Percentiles rank a stretch among this genome's conserved stretches.
phyloP scores from a whole-genome alignment of 92 coral and sea anemone species.

The Epizoanthus ramosus region DNA sequence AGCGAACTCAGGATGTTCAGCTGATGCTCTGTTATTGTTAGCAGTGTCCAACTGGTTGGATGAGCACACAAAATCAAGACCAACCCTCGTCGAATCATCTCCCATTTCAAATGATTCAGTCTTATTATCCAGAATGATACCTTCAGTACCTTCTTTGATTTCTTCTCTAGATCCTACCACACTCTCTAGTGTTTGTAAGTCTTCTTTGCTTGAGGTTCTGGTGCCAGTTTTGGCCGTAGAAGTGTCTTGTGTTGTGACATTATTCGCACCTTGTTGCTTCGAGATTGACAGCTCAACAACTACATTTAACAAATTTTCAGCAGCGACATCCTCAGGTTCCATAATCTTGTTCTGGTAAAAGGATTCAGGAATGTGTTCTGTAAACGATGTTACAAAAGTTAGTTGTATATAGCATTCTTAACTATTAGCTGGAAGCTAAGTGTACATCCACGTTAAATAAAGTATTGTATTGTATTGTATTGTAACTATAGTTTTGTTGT shows the following conservation, averaged over 20 bases:
- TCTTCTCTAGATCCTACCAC: conserved; percentile 2
- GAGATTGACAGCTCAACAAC: conserved; percentile 21
- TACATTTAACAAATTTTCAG: neutral
- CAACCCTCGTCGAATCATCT: neutral
- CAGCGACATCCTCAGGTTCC: conserved; percentile 14
- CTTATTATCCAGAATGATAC: neutral
- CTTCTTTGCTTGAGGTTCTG: neutral
- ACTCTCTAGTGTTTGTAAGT: neutral
- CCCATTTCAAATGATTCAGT: neutral
- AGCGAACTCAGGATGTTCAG: neutral
- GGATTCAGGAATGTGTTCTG: conserved; percentile 42
- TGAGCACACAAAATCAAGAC: neutral
- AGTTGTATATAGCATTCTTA: too few species aligned
- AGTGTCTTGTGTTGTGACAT: neutral
- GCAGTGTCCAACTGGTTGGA: neutral
- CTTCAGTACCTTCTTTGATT: neutral
- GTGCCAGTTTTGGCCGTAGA: neutral
- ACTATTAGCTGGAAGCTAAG: too few species aligned
- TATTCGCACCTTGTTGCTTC: neutral
- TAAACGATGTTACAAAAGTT: neutral
- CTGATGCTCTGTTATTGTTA: neutral
- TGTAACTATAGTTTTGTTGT: too few species aligned
- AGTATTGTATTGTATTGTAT: too few species aligned
- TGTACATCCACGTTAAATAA: too few species aligned
- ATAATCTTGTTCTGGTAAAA: conserved; percentile 21